Base-by-base conservation (phyloP, 2,797 vertebrate genomes). In the Morus bassanus region DNA sequence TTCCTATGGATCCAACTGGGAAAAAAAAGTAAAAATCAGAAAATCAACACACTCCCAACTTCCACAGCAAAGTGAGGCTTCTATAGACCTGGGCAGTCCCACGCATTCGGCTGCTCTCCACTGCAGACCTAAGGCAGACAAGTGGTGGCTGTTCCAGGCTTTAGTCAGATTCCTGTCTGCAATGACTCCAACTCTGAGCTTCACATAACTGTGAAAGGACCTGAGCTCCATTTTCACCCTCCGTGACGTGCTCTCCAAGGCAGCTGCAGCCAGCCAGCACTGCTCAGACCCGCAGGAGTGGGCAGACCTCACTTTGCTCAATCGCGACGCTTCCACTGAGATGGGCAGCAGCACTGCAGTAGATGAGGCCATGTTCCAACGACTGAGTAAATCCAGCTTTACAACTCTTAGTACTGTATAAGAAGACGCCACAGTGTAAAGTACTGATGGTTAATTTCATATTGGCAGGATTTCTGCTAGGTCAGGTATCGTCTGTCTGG, bases 341-440 rank as follows among this genome's bases (percentile, higher is more conserved):
- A 37, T 0, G 2, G 39, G 45, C 65, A 85, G 57, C 69, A 82
- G 45, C n/a, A 21, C 57, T 21, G 43, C 54, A 73, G 31, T 5
- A 73, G n/a, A 45, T 16, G 16, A 90, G 22, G 43, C 35, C 39
- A 11, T 2, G 4, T 27, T 45, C 60, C 89, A 73, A 9, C 4
- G 22, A 31, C 54, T 45, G 65, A 75, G 28, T 35, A 74, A 77
- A 75, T 6, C 13, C 69, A 68, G 41, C 46, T 65, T 57, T n/a
- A 21, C 57, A 65, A 0, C 53, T 37, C 76, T 23, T 10, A 33
- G 16, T 10, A n/a, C 14, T 0, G 0, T 1, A 80, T 6, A 37
- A 67, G 64, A 56, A 75, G 76, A 72, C 50, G 57, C 19, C n/a
- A 81, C 4, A 10, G 50, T 22, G 31, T 39, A 10, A 80, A 86